Conservation (phyloP, 2,113 vertebrate species). For the Prietella phreatophila region DNA sequence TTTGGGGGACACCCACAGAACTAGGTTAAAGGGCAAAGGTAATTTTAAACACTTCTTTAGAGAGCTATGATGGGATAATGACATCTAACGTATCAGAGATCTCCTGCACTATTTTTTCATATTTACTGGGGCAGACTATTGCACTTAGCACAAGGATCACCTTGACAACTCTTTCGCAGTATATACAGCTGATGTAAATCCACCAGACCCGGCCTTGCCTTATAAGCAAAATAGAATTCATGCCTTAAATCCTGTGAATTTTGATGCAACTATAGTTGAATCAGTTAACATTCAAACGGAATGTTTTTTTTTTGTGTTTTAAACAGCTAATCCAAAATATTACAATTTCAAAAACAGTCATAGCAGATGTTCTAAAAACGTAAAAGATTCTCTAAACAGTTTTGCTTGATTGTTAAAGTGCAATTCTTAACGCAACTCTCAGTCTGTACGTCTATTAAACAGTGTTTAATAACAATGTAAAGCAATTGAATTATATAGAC, state of each 20-base stretch:
- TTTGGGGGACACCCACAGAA: conserved; percentile 41
- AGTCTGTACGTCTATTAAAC: not conserved
- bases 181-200: not conserved
- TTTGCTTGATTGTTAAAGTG: not conserved
- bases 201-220: not conserved
- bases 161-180: not conserved
- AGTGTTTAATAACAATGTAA: not conserved
- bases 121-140: not conserved
- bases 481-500: not conserved
- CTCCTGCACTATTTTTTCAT: not conserved
- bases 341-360: not conserved
- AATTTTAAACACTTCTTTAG: conserved; percentile 46
- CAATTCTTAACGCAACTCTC: not conserved
- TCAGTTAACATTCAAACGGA: not conserved
- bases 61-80: conserved; percentile 22
- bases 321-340: not conserved
- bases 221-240: not conserved
- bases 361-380: not conserved
- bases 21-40: conserved; percentile 51
- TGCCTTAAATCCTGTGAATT: not conserved
- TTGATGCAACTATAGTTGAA: not conserved
- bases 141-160: not conserved
- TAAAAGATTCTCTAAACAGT: not conserved
- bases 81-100: conserved; percentile 1
- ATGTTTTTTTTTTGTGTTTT: not conserved